Evolutionary conservation across 2,113 vertebrate genomes (phyloP).

Genomic region (Chionis minor): DNA sequence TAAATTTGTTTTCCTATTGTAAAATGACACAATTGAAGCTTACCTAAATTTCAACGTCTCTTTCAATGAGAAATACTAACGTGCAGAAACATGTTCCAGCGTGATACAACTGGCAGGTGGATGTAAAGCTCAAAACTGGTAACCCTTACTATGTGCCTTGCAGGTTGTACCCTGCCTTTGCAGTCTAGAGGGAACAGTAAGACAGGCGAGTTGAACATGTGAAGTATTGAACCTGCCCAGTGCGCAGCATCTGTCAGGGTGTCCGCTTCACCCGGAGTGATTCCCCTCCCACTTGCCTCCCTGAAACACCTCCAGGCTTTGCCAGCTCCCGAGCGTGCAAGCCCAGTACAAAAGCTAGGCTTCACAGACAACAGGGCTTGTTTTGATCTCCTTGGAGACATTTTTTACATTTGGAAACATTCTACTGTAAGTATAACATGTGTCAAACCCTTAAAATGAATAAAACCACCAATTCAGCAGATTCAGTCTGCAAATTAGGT

Average conservation of each 20-base stretch:
- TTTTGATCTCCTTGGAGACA: not conserved
- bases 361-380: not conserved
- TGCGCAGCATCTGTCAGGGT: not conserved
- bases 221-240: not conserved
- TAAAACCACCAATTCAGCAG: not conserved
- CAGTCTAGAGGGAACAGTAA: not conserved
- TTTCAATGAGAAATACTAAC: not conserved
- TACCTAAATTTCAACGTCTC: not conserved
- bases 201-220: accelerated
- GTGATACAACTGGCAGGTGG: not conserved
- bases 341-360: not conserved
- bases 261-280: not conserved
- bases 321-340: not conserved
- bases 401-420: not conserved
- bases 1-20: not conserved
- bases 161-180: not conserved
- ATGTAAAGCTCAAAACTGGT: not conserved
- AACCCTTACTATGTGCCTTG: not conserved
- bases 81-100: not conserved
- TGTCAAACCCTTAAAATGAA: not conserved
- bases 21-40: not conserved
- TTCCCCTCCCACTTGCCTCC: not conserved
- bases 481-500: not conserved
- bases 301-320: not conserved
- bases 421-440: not conserved